A percentile compares a stretch with the other conserved stretches of the same genome.
Conservation (phyloP, 1,140 invertebrate genomes). For the Archivesica marissinica region DNA sequence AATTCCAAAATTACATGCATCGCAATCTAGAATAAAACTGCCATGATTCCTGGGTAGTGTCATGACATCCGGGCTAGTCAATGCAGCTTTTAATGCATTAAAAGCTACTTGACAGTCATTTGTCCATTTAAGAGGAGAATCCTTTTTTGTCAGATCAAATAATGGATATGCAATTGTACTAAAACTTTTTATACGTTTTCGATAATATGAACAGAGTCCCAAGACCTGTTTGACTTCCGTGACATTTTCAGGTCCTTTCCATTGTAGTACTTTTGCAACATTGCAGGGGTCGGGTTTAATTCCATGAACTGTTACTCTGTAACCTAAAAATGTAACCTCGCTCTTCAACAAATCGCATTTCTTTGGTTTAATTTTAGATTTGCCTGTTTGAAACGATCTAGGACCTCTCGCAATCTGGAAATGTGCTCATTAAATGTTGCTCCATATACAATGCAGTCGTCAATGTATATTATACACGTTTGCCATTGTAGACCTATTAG, state of each 20-base stretch:
- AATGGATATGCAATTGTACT: not conserved
- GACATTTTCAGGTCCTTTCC: slow-evolving; percentile 28
- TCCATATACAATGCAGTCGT: slow-evolving; percentile 35
- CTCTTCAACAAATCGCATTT: slow-evolving; percentile 23
- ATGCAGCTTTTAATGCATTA: slow-evolving; percentile 14
- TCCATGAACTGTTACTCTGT: not conserved
- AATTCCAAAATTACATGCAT: slow-evolving; percentile 38
- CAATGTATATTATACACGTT: slow-evolving; percentile 7
- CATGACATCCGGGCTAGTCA: not conserved
- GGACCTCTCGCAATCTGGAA: not conserved
- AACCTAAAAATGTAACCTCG: not conserved
- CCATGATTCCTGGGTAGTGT: slow-evolving; percentile 13
- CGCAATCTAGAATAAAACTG: slow-evolving; percentile 35
- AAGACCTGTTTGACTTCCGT: slow-evolving; percentile 24
- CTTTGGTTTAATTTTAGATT: slow-evolving; percentile 23
- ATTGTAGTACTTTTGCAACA: not conserved
- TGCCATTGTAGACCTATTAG: too few relatives aligned
- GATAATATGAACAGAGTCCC: slow-evolving; percentile 33
- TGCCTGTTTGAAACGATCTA: not conserved
- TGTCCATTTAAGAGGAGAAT: slow-evolving; percentile 24
- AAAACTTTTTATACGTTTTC: slow-evolving; percentile 27
- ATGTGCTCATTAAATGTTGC: slow-evolving; percentile 27
- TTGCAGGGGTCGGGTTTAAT: not conserved
- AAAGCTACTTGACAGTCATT: slow-evolving; percentile 12
- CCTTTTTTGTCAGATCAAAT: not conserved